These are phyloP conservation scores for Puntigrus tetrazona DNA, from an alignment of 2,113 vertebrate species.

Conservation along the genomic window DNA sequence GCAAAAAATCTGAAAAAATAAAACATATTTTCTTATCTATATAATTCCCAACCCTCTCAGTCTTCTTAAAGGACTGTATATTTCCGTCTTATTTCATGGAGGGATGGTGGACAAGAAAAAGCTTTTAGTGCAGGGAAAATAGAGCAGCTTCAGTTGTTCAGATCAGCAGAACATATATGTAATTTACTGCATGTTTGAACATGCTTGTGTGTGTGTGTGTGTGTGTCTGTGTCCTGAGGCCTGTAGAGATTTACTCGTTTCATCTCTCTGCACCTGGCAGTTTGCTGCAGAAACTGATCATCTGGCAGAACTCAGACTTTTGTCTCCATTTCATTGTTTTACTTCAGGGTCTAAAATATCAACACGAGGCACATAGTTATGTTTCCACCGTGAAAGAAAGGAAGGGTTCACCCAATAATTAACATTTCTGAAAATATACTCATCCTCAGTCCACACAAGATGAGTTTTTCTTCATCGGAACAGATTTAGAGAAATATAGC, in stretches of 20 bases:
- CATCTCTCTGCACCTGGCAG: background rate
- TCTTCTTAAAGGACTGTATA: background rate
- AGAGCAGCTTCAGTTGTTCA: conserved; percentile 24
- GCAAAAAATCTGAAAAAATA: background rate
- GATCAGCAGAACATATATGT: conserved; percentile 63
- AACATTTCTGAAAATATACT: too few species aligned
- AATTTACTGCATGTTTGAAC: conserved; percentile 65
- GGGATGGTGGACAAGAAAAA: background rate
- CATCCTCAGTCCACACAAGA: too few species aligned
- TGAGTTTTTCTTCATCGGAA: too few species aligned
- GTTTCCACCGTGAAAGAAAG: too few species aligned
- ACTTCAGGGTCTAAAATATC: background rate
- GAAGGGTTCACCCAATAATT: too few species aligned
- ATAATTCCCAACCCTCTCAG: background rate
- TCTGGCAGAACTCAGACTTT: background rate
- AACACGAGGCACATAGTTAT: background rate
- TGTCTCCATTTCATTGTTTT: background rate
- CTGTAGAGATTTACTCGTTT: background rate
- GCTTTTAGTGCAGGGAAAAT: background rate
- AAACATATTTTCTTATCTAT: background rate
- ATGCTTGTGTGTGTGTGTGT: conserved; percentile 20
- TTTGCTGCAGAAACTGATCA: background rate
- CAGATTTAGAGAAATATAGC: too few species aligned
- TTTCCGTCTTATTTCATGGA: background rate
- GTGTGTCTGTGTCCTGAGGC: conserved; percentile 2